Conservation (phyloP, 1,140 invertebrate genomes). For the Adoxophyes honmai region DNA sequence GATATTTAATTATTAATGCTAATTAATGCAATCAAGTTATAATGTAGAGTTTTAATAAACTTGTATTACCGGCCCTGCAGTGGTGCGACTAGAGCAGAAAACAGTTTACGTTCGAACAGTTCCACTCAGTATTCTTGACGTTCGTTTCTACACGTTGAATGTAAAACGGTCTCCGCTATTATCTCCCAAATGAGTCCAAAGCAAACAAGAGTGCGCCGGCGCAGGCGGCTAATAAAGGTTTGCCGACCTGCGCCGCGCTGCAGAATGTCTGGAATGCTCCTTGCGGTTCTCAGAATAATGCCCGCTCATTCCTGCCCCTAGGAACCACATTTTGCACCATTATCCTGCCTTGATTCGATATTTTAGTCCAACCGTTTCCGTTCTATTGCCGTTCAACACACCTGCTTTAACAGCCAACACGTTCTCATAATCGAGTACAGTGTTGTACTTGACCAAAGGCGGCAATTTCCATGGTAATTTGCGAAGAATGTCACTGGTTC, state of each 20-base stretch:
- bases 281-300: slow-evolving; percentile 42
- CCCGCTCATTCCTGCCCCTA: slow-evolving; percentile 30
- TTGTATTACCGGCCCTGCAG: no score
- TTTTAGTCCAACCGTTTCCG: slow-evolving; percentile 22
- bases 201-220: slow-evolving; percentile 36
- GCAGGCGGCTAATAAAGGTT: slow-evolving; percentile 27
- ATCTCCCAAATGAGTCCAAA: slow-evolving; percentile 33
- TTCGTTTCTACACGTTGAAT: background rate
- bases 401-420: background rate
- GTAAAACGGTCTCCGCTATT: background rate
- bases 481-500: background rate
- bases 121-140: no score
- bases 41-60: background rate
- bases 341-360: slow-evolving; percentile 31
- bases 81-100: no score
- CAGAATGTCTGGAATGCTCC: slow-evolving; percentile 42
- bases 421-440: background rate
- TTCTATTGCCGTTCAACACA: background rate
- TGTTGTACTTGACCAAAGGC: background rate
- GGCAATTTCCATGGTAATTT: background rate
- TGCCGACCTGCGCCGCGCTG: slow-evolving; percentile 27
- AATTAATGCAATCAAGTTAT: slow-evolving; percentile 4
- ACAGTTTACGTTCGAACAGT: no score
- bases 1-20: background rate
- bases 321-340: slow-evolving; percentile 32